Evolutionary conservation across 2,888 invertebrate species (phyloP), one percentile per base, ranked within the genome.

Genomic region (Chrysolina haemoptera): DNA sequence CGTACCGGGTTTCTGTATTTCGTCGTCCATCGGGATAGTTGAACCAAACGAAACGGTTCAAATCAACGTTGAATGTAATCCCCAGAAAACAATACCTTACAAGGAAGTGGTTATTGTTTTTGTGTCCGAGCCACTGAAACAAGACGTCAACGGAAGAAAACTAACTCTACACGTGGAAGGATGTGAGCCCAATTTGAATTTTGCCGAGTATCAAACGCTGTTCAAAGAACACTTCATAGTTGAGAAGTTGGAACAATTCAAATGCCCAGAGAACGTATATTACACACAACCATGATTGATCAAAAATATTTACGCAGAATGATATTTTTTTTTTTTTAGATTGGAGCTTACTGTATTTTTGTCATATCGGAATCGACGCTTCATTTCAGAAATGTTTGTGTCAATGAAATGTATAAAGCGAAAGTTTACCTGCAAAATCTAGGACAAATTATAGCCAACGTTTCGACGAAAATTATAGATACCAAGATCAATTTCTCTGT

Each of bases 191-290:
- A 86, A 86, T 10, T 82, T 92, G 70, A 90, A 92, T 82, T 90
- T 92, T 71, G 87, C 89, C 83, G 90, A 92, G 82, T 83, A 90
- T 22, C 89, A 90, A 68, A 89, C 88, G 2, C 91, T 93, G 0
- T 93, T 93, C 82, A 89, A 89, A 74, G 91, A 92, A 83, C 91
- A 91, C 80, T 88, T 90, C 20, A 88, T 92, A 73, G 90, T 91
- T 0, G 89, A 91, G 80, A 88, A 86, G 70, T 80, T 90, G 63
- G 82, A 87, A 0, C 90, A 91, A 74, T 90, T 91, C 77, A 86
- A 89, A 81, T 88, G 88, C 53, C 89, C 89, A 1, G 89, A 90
- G 68, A 84, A 88, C 82, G 88, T 89, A 62, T 27, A 62, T 71
- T 53, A 53, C n/a, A n/a, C n/a, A n/a, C 65, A 48, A 70, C 20